Base-by-base conservation (phyloP, 1,140 invertebrate genomes). In the Streblospio benedicti region DNA sequence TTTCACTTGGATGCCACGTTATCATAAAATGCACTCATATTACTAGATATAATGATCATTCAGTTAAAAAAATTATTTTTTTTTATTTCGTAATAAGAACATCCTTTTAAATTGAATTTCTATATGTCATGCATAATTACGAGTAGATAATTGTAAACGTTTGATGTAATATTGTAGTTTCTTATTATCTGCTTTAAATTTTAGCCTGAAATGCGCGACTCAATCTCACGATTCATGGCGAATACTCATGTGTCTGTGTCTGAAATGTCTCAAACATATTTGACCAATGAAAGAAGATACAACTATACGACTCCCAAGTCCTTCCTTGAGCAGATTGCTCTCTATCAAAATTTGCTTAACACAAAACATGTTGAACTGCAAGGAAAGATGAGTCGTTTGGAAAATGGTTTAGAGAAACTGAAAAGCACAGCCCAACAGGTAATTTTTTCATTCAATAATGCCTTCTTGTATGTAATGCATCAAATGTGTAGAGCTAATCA, bases 261-360 rank as follows among this genome's bases (percentile, higher is more conserved):
- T 76, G 83, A 87, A 52, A 90, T 89, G 61, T 94, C 91, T 50
- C 86, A 87, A 61, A 77, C 85, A 6, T 97, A 93, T 74, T 80
- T 95, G 41, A 81, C 85, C 51, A 93, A 91, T 73, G 93, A 97
- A 69, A 83, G 90, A 50, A 83, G 93, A 35, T 95, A 93, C 73
- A 97, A 96, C 77, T 97, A 97, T 70, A 97, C 93, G 0, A 97
- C 94, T 6, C 94, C 94, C 1, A 97, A 97, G 76, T 93, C 90
- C 65, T 97, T 93, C 78, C 77, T 97, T 32, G 93, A 97, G 75
- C 92, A 96, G 81, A 96, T 97, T 53, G 89, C 87, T 71, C 80
- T 97, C 14, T 97, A 96, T 74, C 84, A 85, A 0, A 92, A 92
- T 73, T 77, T 97, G 25, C 81, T 97, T 4, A 84, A 85, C 62